Base-by-base conservation (phyloP, 2,888 invertebrate species). In the Anodontia alba region DNA sequence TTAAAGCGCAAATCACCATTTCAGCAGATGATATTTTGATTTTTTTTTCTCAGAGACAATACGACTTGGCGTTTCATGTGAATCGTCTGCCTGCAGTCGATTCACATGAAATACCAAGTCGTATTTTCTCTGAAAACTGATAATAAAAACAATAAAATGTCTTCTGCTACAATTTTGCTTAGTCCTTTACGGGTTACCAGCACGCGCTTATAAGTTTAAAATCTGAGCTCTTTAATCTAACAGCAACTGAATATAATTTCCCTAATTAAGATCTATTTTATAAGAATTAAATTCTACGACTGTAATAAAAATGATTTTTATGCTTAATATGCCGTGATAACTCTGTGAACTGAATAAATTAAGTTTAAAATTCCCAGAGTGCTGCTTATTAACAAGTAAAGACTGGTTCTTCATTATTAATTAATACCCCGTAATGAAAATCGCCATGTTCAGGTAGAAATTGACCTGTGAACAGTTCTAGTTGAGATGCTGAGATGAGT, bases 391-490 rank as follows among this genome's bases (percentile, higher is more conserved):
- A 57, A 57, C 57, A 26, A 7, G 57, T 23, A 7, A 57, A 57
- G 12, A 26, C 57, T 20, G 29, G 10, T 23, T 23, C 29, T 29
- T 57, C 57, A 57, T 57, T 57, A 57, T 57, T 57, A 57, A 57
- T 57, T 57, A 57, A 57, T 57, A 17, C 26, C 57, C 57, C 7
- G 57, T 57, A 57, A 57, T 57, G 57, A 57, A 57, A 57, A 23
- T 29, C 17, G 57, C 26, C 29, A 57, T 7, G 23, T 29, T 10
- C 57, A 57, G 57, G 26, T 57, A 57, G 57, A 57, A 29, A 57
- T 51, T 51, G 51, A 57, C 26, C 29, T 57, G 57, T 57, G 57
- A 57, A 57, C 57, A 57, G 57, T 57, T 57, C 57, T 29, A 57
- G 57, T 26, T 57, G 29, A 57, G 57, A 57, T 57, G 57, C 57